These are phyloP conservation scores for Medauroidea extradentata DNA, from an alignment of 1,140 invertebrate genomes.

Conservation along the genomic window DNA sequence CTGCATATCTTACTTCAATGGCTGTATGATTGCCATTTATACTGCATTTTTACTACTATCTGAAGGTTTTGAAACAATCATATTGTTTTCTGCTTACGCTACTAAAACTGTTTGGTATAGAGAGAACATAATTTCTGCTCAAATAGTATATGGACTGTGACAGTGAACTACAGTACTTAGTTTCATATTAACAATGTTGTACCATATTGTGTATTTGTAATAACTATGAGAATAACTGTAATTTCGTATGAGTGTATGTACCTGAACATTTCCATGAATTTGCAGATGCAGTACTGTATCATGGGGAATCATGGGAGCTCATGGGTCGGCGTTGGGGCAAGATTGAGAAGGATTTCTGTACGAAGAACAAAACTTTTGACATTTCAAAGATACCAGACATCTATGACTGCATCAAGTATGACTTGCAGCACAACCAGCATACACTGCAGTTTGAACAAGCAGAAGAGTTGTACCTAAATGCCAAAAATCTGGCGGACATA, in stretches of 20 bases:
- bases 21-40: too few relatives aligned
- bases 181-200: not conserved
- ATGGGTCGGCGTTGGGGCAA: constrained; percentile 98
- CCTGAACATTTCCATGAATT: too few relatives aligned
- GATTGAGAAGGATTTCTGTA: constrained; percentile 97
- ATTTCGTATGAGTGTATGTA: not conserved
- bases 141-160: not conserved
- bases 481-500: constrained; percentile 95
- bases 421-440: constrained; percentile 96
- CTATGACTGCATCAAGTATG: constrained; percentile 99
- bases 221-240: too few relatives aligned
- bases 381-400: constrained; percentile 99
- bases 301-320: constrained; percentile 98
- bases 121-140: too few relatives aligned
- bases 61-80: too few relatives aligned
- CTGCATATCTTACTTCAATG: too few relatives aligned
- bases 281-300: constrained; percentile 85
- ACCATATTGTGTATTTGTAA: not conserved
- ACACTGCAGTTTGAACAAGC: constrained; percentile 90
- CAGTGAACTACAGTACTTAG: too few relatives aligned
- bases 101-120: too few relatives aligned
- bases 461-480: constrained; percentile 91
- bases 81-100: too few relatives aligned
- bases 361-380: constrained; percentile 89
- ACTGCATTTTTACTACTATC: too few relatives aligned